Evolutionary conservation across 2,888 invertebrate species (phyloP), one percentile per base, ranked within the genome.

Genomic region (Caenorhabditis sp.): DNA sequence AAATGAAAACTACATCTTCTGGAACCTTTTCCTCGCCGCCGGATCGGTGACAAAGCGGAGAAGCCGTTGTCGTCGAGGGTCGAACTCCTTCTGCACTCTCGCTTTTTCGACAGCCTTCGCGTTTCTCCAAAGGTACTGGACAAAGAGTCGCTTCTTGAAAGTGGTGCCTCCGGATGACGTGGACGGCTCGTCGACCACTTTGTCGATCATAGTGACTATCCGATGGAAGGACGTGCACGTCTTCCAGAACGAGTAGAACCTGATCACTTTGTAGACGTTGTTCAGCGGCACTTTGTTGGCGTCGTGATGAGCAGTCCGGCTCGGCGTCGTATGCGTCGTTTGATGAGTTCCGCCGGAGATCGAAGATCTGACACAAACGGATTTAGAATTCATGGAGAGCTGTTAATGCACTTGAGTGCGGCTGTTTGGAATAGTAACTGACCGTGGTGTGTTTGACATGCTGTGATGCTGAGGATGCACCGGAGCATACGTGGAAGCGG

Each of bases 211-310:
- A 6, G 89, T 89, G 24, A 89, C 87, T 37, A 89, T 89, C 6
- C 89, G 85, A 78, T 89, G 89, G 80, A 89, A 89, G 11, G 86
- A 84, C 1, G 89, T 89, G 80, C 89, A 89, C 24, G 88, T 88
- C 56, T 85, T 85, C 89, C 89, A 89, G 80, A 89, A 89, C 43
- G 85, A 85, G 77, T 89, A 89, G 83, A 87, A 88, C 4, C 89
- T 81, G 35, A 88, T 86, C 37, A 89, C 89, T 70, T 88, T 88
- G 82, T 88, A 88, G 39, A 88, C 88, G 66, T 88, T 78, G 39
- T 62, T 74, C 52, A 89, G 68, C 0, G 85, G 81, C 32, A 89
- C 78, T 45, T 78, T 72, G 30, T 74, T 72, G 27, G 68, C 74
- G 17, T 73, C 73, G 32, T 70, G 70, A 30, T 78, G 73, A 0